Conservation (phyloP, 2,797 vertebrate genomes). For the Pygocentrus nattereri region DNA sequence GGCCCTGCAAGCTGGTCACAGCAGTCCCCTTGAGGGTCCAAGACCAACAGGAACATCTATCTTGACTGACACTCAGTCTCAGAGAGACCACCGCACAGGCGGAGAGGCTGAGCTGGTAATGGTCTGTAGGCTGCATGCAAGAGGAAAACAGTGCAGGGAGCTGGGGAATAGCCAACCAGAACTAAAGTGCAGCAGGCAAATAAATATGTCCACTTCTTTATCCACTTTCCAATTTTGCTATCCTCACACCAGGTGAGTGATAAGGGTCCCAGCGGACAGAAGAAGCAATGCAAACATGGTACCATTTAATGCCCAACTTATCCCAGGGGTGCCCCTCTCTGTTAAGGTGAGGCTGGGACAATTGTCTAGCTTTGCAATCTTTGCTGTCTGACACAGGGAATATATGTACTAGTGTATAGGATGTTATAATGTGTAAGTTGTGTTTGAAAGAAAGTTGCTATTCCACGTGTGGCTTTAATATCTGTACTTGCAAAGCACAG, state of each 20-base stretch:
- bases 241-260: slow-evolving; percentile 28
- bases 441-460: not conserved
- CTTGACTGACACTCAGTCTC: slow-evolving; percentile 76
- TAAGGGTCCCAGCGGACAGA: slow-evolving; percentile 25
- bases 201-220: slow-evolving; percentile 25
- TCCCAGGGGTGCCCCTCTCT: not conserved
- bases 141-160: slow-evolving; percentile 36
- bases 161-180: slow-evolving; percentile 45
- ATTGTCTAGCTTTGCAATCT: not conserved
- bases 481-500: not conserved
- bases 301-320: slow-evolving; percentile 46
- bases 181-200: slow-evolving; percentile 15
- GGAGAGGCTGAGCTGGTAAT: slow-evolving; percentile 40
- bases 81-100: slow-evolving; percentile 44
- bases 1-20: slow-evolving; percentile 22
- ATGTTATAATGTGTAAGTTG: not conserved
- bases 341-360: slow-evolving; percentile 10
- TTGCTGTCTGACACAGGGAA: not conserved
- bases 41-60: slow-evolving; percentile 75
- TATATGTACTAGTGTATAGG: not conserved
- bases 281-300: slow-evolving; percentile 35
- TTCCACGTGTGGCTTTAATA: not conserved
- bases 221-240: slow-evolving; percentile 4
- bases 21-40: slow-evolving; percentile 66
- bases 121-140: slow-evolving; percentile 37